Evolutionary conservation across 2,797 vertebrate species (phyloP), one percentile per base, ranked within the genome.

Genomic region (Pampus argenteus): DNA sequence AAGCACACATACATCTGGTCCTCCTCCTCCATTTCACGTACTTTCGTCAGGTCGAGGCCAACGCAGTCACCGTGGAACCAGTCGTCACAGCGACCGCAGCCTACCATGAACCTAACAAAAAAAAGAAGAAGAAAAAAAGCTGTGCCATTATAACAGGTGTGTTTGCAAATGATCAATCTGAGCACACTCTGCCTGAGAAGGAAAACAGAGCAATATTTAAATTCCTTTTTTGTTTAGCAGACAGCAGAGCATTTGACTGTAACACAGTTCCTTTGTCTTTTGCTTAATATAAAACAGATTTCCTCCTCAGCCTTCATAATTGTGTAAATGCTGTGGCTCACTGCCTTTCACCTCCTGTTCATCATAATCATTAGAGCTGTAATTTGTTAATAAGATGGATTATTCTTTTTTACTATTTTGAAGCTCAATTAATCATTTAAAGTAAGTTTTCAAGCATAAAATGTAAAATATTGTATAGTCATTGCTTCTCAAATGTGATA

Each of bases 41-140:
- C 97, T 93, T 99, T 98, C 25, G 93, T 94, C 84, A 99, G 94
- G 88, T 97, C 98, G 47, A 99, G 91, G 25, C 98, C 98, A 78
- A 99, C 96, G 66, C 98, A 99, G 82, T 99, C 98, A 2, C 98
- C 98, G 3, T 99, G 98, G 94, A 99, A 99, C 98, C 98, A 99
- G 92, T 99, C 98, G 63, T 99, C 98, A 75, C 98, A 99, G 86
- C 96, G 96, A 54, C 98, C 97, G 38, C 98, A 99, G 78, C 98
- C 98, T 7, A 99, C 97, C 98, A 99, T 99, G 89, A 99, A 99
- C 92, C 98, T 99, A 79, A 71, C 88, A 51, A 45, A 10, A 49
- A 51, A 38, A 8, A 52, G 44, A 40, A 48, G 66, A 10, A 61
- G 44, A 40, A 48, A 68, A 10, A 61, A 40, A 59, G 42, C 2